Base-by-base conservation (phyloP, 1,140 invertebrate genomes). In the Drosophila serrata region DNA sequence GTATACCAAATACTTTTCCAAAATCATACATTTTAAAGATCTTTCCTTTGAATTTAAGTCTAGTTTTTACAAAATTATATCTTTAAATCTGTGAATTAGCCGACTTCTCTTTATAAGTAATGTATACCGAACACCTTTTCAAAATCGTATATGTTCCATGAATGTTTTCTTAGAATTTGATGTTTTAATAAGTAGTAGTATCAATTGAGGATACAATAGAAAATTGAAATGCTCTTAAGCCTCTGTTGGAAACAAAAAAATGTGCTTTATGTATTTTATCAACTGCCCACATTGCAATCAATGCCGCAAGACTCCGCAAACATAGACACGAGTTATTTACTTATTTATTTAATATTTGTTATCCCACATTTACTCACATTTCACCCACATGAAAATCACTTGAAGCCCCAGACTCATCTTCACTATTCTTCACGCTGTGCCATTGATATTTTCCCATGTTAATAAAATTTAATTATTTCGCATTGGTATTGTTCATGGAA, bases 381-480 rank as follows among this genome's bases (percentile, higher is more conserved):
- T 53, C 13, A 63, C 58, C 58, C 63, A 22, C 63, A 57, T 72
- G 68, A 17, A 73, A 82, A 84, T 65, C 69, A 59, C 75, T 63
- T 55, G 40, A 33, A 56, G 39, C 43, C 19, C 24, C 24, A 58
- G 45, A 27, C 19, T 42, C 35, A 37, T 53, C 56, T 24, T 68
- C 35, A n/a, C 61, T 37, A 37, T 43, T 70, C 22, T 62, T 48
- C 37, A 11, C n/a, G 39, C 19, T 19, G 24, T 22, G 56, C 49
- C 48, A 39, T n/a, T 76, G 39, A 42, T 49, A 59, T 65, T 70
- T 77, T 84, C 81, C 76, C 81, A 84, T 73, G 81, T 76, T 76
- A 76, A 84, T 84, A 67, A 84, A 84, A 84, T 68, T 76, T 62
- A 84, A 85, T 80, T 84, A 80, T 76, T 76, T 85, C 51, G 63